Base-by-base conservation (phyloP, 2,888 invertebrate species). In the Cheilosia soror region DNA sequence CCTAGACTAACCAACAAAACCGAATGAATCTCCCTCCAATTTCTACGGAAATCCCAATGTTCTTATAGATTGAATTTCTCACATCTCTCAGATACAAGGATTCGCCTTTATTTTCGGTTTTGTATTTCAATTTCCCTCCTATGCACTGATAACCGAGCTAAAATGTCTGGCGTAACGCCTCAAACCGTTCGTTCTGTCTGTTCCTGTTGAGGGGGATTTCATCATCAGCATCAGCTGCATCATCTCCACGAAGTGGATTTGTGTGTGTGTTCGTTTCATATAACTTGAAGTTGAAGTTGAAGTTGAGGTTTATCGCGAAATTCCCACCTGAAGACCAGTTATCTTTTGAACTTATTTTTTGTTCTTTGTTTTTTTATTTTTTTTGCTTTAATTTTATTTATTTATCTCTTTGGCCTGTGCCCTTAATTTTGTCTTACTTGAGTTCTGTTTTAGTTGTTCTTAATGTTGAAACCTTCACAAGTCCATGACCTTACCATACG, bases 401-500 rank as follows among this genome's bases (percentile, higher is more conserved):
- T 79, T 75, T 71, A 71, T 81, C 72, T 66, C 51, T 77, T 81
- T 76, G 76, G 85, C 76, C 81, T 81, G 80, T 81, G 85, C 80
- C 76, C 81, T 85, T 77, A 65, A 47, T 51, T 60, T 55, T 58
- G 31, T 44, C 31, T 66, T 60, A 5, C 55, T 37, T 47, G 53
- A 11, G n/a, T 47, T 33, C 13, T 53, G 37, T 7, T 42, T 63
- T 27, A 40, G 69, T 51, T 51, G 51, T 51, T 29, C 37, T 40
- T 44, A n/a, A 57, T 25, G 49, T 63, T 29, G 33, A 79, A 79
- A 75, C 65, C 69, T 68, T 62, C 68, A 69, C 66, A 81, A 85
- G 85, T 85, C 85, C 85, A 85, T 85, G 85, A 85, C 85, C 85
- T 81, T 81, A 77, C 76, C 85, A 85, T 81, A 81, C 85, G 76